Conservation (phyloP, 2,113 vertebrate species). For the mouse (Mus musculus) region DNA sequence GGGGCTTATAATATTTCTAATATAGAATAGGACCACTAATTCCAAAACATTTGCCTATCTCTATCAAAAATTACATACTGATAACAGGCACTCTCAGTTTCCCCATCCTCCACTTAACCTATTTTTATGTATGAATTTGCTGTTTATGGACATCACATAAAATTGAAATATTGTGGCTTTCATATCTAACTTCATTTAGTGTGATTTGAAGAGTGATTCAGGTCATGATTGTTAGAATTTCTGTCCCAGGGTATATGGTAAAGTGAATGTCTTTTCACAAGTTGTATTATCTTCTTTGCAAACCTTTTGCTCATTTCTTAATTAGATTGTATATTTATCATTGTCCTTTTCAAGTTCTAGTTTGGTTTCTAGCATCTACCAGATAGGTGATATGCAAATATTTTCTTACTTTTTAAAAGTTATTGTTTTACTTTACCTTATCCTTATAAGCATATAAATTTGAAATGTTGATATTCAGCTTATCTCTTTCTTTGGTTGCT, state of each 20-base stretch:
- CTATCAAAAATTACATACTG: not conserved
- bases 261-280: not conserved
- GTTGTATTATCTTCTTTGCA: not conserved
- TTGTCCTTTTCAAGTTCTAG: not conserved
- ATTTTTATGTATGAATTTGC: not conserved
- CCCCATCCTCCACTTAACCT: not conserved
- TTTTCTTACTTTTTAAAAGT: constrained; percentile 15
- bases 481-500: constrained; percentile 11
- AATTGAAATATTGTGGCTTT: not conserved
- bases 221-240: not conserved
- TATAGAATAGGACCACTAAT: not conserved
- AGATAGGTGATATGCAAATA: not conserved
- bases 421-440: not conserved
- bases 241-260: not conserved
- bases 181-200: not conserved
- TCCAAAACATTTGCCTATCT: constrained; percentile 12
- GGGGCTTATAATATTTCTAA: not conserved
- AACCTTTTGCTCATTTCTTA: not conserved
- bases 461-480: not conserved
- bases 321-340: not conserved
- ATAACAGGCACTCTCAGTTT: not conserved
- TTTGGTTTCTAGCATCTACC: not conserved
- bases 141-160: not conserved
- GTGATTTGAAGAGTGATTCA: not conserved
- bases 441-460: constrained; percentile 32